Evolutionary conservation across 2,797 vertebrate species (phyloP).

Genomic region (Sarcophilus harrisii): DNA sequence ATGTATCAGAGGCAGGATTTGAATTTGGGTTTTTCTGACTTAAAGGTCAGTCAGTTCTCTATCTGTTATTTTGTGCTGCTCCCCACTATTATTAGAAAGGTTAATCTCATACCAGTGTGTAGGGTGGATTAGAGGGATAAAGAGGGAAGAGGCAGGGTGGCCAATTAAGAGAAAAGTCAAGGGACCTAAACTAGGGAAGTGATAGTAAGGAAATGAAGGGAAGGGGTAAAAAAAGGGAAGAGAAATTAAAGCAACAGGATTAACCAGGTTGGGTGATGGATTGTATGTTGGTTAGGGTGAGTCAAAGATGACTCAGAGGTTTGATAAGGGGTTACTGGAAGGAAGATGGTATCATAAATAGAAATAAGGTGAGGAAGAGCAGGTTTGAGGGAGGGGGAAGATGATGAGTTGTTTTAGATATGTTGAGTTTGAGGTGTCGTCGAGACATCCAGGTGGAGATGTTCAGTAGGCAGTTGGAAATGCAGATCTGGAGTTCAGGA

Average conservation of each 20-base stretch:
- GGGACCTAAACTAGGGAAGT: not conserved
- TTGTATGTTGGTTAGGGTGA: not conserved
- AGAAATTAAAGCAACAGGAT: not conserved
- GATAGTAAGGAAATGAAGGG: not conserved
- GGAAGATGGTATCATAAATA: not conserved
- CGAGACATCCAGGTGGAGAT: not conserved
- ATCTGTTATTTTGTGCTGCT: not conserved
- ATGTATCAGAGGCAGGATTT: not conserved
- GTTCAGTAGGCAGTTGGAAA: not conserved
- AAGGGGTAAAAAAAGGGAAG: not conserved
- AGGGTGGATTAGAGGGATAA: not conserved
- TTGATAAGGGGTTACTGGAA: not conserved
- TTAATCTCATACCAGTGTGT: not conserved
- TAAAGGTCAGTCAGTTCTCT: not conserved
- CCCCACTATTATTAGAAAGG: not conserved
- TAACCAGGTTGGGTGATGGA: not conserved
- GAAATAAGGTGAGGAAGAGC: not conserved
- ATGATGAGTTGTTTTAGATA: not conserved
- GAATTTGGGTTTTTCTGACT: not conserved
- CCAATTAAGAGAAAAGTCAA: not conserved
- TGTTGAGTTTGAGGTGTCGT: not conserved
- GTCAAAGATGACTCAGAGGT: not conserved
- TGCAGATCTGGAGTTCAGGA: constrained; percentile 5
- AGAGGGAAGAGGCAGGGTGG: not conserved
- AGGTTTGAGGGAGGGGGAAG: not conserved